phyloP scores from a whole-genome alignment of 92 coral and sea anemone species.

The Phenganax marumi region DNA sequence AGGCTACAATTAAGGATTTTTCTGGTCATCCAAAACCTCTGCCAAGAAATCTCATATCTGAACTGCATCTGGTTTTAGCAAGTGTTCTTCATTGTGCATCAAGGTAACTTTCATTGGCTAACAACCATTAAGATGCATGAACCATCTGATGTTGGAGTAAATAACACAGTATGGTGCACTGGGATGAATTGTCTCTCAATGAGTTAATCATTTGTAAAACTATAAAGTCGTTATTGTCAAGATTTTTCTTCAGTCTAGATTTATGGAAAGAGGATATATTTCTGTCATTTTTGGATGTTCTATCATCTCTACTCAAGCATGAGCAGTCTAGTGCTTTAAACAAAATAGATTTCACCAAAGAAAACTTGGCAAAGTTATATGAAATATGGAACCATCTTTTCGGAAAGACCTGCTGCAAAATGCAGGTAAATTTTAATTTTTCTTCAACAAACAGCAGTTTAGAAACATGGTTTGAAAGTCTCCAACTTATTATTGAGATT shows the following conservation, averaged over 20 bases:
- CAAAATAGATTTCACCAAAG: background rate
- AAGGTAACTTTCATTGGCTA: conserved; percentile 9
- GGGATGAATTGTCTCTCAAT: background rate
- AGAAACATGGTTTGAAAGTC: background rate
- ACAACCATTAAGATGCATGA: too few relatives aligned
- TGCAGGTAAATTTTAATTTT: background rate
- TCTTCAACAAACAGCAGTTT: background rate
- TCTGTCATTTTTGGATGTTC: background rate
- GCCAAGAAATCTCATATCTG: conserved; percentile 5
- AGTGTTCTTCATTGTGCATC: background rate
- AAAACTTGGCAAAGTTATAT: background rate
- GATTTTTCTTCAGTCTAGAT: background rate
- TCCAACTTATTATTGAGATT: background rate
- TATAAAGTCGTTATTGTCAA: too few relatives aligned
- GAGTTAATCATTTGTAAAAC: background rate
- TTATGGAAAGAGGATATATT: conserved; percentile 1
- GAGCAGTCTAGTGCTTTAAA: background rate
- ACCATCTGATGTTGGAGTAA: too few relatives aligned
- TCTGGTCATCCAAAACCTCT: background rate
- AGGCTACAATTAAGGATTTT: background rate
- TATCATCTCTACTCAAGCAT: background rate
- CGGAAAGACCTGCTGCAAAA: background rate
- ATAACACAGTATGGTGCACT: background rate
- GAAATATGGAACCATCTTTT: background rate
- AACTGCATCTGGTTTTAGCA: conserved; percentile 14